Conservation (phyloP, 2,797 vertebrate species). For the Anguilla obscura region DNA sequence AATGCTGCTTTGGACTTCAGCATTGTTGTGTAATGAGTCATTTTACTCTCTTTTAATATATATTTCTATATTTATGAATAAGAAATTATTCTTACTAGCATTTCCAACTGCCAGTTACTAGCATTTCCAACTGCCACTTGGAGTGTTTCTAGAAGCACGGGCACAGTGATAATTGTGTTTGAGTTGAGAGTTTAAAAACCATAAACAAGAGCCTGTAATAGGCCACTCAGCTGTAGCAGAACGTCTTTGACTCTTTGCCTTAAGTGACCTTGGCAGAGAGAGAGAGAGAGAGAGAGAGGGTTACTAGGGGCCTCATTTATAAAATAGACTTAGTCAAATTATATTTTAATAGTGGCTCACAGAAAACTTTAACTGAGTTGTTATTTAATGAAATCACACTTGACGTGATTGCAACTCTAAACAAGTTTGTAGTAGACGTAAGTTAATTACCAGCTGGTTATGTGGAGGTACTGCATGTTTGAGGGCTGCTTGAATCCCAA, state of each 20-base stretch:
- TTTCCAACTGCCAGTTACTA: constrained; percentile 18
- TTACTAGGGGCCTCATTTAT: neutral
- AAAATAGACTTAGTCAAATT: no score
- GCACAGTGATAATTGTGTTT: neutral
- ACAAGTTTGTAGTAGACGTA: no score
- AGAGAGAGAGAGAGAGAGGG: neutral
- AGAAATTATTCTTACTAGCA: neutral
- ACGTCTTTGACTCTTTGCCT: constrained; percentile 14
- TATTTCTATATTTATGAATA: neutral
- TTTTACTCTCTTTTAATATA: neutral
- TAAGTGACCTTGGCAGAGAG: constrained; percentile 18
- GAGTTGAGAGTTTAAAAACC: neutral
- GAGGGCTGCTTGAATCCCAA: no score
- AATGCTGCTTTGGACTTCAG: neutral
- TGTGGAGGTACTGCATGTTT: no score
- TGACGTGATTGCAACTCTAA: no score
- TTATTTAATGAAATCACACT: no score
- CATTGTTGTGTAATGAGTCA: constrained; percentile 1
- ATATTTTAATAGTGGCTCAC: no score
- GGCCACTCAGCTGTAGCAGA: neutral
- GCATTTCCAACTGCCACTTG: no score
- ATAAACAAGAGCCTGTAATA: neutral
- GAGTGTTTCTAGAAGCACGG: constrained; percentile 3
- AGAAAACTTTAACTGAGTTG: no score
- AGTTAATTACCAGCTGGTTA: no score